Conservation (phyloP, 2,797 vertebrate genomes). For the Sus cebifrons region DNA sequence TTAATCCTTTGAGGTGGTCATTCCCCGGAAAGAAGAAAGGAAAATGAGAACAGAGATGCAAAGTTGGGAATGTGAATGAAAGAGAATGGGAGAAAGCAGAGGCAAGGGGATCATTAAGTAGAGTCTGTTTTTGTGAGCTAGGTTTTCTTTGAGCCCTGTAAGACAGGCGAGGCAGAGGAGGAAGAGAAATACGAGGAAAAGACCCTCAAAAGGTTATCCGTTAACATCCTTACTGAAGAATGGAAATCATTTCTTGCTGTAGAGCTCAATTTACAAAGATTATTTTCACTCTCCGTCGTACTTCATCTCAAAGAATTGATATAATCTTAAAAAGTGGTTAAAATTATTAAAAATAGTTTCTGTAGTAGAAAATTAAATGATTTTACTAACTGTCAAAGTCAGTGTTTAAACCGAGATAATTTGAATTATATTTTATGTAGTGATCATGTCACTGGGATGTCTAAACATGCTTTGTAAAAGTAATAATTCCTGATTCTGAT, state of each 20-base stretch:
- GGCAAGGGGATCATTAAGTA: constrained; percentile 69
- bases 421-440: constrained; percentile 83
- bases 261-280: constrained; percentile 74
- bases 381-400: constrained; percentile 85
- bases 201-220: neutral
- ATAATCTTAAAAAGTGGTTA: constrained; percentile 81
- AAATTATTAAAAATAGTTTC: constrained; percentile 84
- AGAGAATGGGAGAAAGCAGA: constrained; percentile 62
- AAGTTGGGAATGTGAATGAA: constrained; percentile 78
- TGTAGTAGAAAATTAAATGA: constrained; percentile 84
- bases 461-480: constrained; percentile 81
- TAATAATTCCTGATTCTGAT: constrained; percentile 77
- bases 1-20: constrained; percentile 87
- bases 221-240: constrained; percentile 49
- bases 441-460: constrained; percentile 83
- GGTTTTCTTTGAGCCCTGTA: constrained; percentile 54
- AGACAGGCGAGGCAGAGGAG: constrained; percentile 32
- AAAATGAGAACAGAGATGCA: constrained; percentile 84
- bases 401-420: constrained; percentile 82
- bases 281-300: constrained; percentile 77
- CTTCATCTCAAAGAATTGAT: constrained; percentile 80
- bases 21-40: constrained; percentile 81
- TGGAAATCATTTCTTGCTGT: constrained; percentile 62
- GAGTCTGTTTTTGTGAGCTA: constrained; percentile 64
- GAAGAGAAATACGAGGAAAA: constrained; percentile 39